These are phyloP conservation scores for Ichneumoninae sp. DNA, from an alignment of 2,888 invertebrate genomes.

Conservation along the genomic window DNA sequence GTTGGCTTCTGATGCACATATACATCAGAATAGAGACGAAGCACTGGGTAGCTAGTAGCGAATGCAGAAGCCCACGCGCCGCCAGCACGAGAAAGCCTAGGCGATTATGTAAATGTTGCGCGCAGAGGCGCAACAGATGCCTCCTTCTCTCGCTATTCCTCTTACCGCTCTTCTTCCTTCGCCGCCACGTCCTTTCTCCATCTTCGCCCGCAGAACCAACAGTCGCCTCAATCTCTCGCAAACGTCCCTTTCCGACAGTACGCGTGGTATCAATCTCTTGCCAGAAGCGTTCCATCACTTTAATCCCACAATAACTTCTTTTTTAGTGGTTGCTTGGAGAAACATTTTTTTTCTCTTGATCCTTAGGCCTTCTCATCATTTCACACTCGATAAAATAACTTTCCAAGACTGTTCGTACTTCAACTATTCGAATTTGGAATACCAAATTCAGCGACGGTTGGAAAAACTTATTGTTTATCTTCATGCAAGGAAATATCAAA, in stretches of 20 bases:
- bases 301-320: slow-evolving; percentile 76
- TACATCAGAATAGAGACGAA: slow-evolving; percentile 16
- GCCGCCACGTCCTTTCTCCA: slow-evolving; percentile 68
- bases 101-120: slow-evolving; percentile 83
- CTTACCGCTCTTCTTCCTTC: slow-evolving; percentile 63
- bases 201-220: slow-evolving; percentile 56
- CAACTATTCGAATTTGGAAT: not conserved
- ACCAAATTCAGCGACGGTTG: not conserved
- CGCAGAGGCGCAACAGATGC: slow-evolving; percentile 83
- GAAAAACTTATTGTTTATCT: not conserved
- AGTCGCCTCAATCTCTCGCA: slow-evolving; percentile 44
- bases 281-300: slow-evolving; percentile 25
- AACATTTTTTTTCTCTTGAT: slow-evolving; percentile 72
- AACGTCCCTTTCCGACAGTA: slow-evolving; percentile 51
- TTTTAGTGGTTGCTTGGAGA: slow-evolving; percentile 68
- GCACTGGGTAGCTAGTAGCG: slow-evolving; percentile 31
- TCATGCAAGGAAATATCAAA: not conserved
- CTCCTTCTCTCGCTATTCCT: slow-evolving; percentile 68
- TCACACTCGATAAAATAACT: not conserved
- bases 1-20: slow-evolving; percentile 2
- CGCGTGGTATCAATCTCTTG: slow-evolving; percentile 34
- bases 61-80: slow-evolving; percentile 51
- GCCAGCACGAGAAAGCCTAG: slow-evolving; percentile 67
- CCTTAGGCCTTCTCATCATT: slow-evolving; percentile 46
- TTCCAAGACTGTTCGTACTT: not conserved